Conservation (phyloP, 2,797 vertebrate species). For the Melopsittacus undulatus region DNA sequence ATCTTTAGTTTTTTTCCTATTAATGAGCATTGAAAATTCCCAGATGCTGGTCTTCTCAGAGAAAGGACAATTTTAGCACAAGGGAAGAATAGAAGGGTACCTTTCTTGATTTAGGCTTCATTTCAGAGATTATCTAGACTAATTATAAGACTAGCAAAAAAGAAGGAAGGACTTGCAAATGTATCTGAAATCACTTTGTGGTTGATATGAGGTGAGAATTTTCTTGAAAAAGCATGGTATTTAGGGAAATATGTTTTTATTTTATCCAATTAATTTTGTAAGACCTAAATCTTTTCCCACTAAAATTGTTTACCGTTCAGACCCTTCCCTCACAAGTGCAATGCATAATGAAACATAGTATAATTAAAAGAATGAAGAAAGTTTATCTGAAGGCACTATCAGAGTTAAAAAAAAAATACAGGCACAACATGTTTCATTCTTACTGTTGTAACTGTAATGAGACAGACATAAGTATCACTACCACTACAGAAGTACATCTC, state of each 20-base stretch:
- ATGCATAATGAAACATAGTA: not conserved
- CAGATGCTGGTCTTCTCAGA: not conserved
- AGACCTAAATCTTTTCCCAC: not conserved
- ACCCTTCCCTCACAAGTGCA: not conserved
- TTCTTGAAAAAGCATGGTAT: not conserved
- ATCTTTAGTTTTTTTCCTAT: not conserved
- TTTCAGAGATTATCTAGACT: not conserved
- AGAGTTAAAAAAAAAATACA: not conserved
- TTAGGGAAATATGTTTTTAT: not conserved
- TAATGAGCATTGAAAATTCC: not conserved
- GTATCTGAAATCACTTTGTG: not conserved
- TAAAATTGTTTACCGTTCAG: not conserved
- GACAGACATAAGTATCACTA: not conserved
- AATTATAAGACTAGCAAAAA: not conserved
- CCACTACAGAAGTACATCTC: not conserved
- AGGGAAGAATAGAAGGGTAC: not conserved
- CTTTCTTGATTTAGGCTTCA: not conserved
- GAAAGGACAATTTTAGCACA: not conserved
- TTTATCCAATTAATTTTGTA: slow-evolving; percentile 16
- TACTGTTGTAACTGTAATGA: not conserved
- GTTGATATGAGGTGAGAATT: not conserved
- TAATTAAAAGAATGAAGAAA: not conserved
- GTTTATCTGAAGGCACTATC: not conserved
- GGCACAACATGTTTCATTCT: not conserved
- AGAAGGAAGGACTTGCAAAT: not conserved